A percentile compares a stretch with the other conserved stretches of the same genome.
Conservation (phyloP, 2,797 vertebrate species). For the Arctocebus calabarensis region DNA sequence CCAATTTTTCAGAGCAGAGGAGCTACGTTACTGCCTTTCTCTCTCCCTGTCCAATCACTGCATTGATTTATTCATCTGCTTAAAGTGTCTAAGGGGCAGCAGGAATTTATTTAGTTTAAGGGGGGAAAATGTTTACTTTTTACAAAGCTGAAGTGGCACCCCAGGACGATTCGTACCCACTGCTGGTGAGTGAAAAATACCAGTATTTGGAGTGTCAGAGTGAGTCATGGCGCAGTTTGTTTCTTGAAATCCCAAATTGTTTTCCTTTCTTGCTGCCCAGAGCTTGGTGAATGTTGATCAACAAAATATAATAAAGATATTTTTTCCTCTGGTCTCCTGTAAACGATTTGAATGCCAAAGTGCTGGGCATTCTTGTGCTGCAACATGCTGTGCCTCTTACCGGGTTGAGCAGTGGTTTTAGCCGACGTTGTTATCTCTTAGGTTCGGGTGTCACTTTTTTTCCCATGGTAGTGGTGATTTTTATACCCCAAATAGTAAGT, state of each 20-base stretch:
- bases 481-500: slow-evolving; percentile 40
- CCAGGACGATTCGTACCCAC: background rate
- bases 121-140: slow-evolving; percentile 50
- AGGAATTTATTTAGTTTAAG: slow-evolving; percentile 54
- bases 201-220: slow-evolving; percentile 50
- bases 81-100: slow-evolving; percentile 23
- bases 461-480: background rate
- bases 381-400: slow-evolving; percentile 28
- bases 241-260: slow-evolving; percentile 57
- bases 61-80: slow-evolving; percentile 47
- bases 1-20: background rate
- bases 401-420: slow-evolving; percentile 38
- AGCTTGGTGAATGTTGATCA: slow-evolving; percentile 60
- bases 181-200: slow-evolving; percentile 44
- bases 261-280: slow-evolving; percentile 58
- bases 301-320: slow-evolving; percentile 59
- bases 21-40: background rate
- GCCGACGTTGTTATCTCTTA: slow-evolving; percentile 26
- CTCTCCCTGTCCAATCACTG: background rate
- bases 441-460: background rate
- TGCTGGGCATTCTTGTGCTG: slow-evolving; percentile 62
- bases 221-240: slow-evolving; percentile 51
- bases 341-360: slow-evolving; percentile 50
- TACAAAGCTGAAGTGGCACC: slow-evolving; percentile 46
- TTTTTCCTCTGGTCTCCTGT: slow-evolving; percentile 32